Evolutionary conservation across 2,888 invertebrate species (phyloP), one percentile per base, ranked within the genome.

Genomic region (Orgyia antiqua): DNA sequence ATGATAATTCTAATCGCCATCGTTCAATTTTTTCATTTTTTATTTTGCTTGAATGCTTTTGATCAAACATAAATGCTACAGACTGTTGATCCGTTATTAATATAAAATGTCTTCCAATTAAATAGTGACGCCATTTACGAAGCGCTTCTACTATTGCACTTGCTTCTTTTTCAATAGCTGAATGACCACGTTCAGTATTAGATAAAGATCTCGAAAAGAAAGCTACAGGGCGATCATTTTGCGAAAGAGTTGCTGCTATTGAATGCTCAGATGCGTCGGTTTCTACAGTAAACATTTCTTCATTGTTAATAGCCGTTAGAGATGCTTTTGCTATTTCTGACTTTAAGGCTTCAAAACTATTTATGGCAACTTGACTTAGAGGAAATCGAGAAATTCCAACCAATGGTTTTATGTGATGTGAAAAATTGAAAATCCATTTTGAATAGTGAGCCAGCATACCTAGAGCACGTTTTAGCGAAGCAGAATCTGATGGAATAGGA

Each of bases 231-330:
- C 13, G 25, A 2, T 10, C 13, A 1, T 13, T 13, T 13, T 25
- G 25, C 10, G 25, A 3, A 4, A 25, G n/a, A 13, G 13, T 13
- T 2, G 25, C 25, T 9, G 13, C 13, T 9, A 25, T 13, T 2
- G 25, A 7, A 17, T 26, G 11, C 21, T 44, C 25, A 3, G 25
- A 25, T 3, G 25, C 19, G n/a, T 19, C 19, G 3, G 19, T 19
- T 8, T 19, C 19, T 4, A 19, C 19, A 19, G 19, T 19, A 8
- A 19, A 19, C 8, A 8, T 19, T 19, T 19, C n/a, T 4, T 19
- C 2, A 7, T 19, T 8, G n/a, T 19, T n/a, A 19, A 19, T 19
- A 8, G 19, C 4, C 2, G 2, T 7, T 3, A 19, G 6, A 8
- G 19, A 7, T 19, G 19, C 4, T 8, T 19, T 19, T 19, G 5